phyloP scores from a whole-genome alignment of 2,888 invertebrate species.

The Leptothorax acervorum region DNA sequence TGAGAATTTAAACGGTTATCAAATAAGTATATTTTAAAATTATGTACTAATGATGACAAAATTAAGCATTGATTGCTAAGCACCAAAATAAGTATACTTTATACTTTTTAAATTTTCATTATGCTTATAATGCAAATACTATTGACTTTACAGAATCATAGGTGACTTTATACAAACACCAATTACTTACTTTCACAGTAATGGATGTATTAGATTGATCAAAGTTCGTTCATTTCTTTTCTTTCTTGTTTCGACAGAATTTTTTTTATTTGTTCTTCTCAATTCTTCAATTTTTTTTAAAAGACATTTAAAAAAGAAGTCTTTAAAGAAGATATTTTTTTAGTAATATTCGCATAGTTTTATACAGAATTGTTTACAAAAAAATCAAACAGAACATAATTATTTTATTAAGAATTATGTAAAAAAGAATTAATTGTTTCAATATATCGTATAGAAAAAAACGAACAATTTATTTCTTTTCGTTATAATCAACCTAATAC shows the following conservation, averaged over 20 bases:
- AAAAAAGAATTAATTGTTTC: not conserved
- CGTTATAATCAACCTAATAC: constrained; percentile 32
- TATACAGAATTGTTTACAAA: constrained; percentile 8
- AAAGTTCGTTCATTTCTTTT: constrained; percentile 19
- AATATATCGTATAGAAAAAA: not conserved
- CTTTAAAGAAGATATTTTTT: not conserved
- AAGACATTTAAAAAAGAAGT: not conserved
- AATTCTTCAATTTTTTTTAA: not conserved
- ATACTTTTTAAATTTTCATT: constrained; percentile 15
- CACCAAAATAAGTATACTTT: constrained; percentile 15
- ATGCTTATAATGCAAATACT: constrained; percentile 6
- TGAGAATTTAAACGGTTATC: not conserved
- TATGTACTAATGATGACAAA: not conserved
- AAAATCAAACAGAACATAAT: not conserved
- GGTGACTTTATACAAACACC: constrained; percentile 1
- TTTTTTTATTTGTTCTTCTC: not conserved
- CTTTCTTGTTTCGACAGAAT: not conserved
- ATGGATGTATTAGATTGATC: constrained; percentile 2
- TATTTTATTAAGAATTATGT: not conserved
- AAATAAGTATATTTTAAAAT: constrained; percentile 13
- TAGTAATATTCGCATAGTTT: not conserved
- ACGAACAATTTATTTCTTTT: constrained; percentile 7
- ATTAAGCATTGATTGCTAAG: not conserved
- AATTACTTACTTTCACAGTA: not conserved
- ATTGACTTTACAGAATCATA: constrained; percentile 4